A percentile compares a stretch with the other conserved stretches of the same genome.
These are phyloP conservation scores for Betta splendens DNA, from an alignment of 2,797 vertebrate genomes.

Conservation along the genomic window DNA sequence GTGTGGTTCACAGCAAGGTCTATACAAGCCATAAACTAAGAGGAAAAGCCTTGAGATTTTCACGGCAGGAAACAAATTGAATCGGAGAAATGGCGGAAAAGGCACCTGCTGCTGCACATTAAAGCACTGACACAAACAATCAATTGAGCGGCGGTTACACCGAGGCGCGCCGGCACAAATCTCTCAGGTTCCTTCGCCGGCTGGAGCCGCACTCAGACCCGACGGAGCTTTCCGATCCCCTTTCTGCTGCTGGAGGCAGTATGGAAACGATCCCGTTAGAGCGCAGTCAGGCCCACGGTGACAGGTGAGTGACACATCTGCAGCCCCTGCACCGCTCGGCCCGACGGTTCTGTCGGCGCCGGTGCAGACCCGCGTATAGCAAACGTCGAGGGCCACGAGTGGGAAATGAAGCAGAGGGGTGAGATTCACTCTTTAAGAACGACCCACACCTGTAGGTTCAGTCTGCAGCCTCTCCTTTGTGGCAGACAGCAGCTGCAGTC, in stretches of 20 bases:
- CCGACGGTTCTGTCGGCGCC: conserved; percentile 10
- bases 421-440: too few relatives aligned
- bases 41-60: conserved; percentile 65
- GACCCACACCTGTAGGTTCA: conserved; percentile 1
- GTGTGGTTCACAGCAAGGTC: conserved; percentile 30
- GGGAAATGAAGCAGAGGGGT: too few relatives aligned
- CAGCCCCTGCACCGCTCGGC: conserved; percentile 25
- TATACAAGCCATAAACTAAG: conserved; percentile 55
- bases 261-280: conserved; percentile 45
- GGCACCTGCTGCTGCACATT: conserved; percentile 70
- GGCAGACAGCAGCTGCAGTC: neutral
- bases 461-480: conserved; percentile 14
- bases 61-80: conserved; percentile 70
- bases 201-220: conserved; percentile 27
- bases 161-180: conserved; percentile 40
- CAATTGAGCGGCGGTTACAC: conserved; percentile 46
- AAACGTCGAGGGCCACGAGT: too few relatives aligned
- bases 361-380: neutral
- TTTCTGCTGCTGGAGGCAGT: conserved; percentile 53
- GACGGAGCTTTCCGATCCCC: conserved; percentile 48
- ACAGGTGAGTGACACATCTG: conserved; percentile 50
- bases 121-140: conserved; percentile 60
- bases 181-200: conserved; percentile 35
- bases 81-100: conserved; percentile 62
- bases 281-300: conserved; percentile 41